phyloP scores from a whole-genome alignment of 2,113 vertebrate species.

The Sula dactylatra region DNA sequence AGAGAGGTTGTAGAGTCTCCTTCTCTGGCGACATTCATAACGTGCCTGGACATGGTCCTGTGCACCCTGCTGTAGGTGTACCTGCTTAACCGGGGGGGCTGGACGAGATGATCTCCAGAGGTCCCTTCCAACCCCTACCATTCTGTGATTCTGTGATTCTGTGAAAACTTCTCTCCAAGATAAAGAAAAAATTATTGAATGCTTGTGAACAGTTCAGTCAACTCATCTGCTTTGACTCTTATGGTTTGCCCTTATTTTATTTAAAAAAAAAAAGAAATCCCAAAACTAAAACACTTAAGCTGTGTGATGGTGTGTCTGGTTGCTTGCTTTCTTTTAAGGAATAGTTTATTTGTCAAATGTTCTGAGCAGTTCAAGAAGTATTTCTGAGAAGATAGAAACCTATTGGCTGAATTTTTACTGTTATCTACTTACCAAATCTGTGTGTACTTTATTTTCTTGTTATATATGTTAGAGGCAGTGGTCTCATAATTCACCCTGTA shows the following conservation, averaged over 20 bases:
- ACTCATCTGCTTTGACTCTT: not conserved
- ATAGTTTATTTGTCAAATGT: not conserved
- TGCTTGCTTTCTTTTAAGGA: not conserved
- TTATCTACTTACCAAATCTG: not conserved
- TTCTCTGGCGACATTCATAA: too few species aligned
- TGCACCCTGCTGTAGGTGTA: too few species aligned
- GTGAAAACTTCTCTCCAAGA: not conserved
- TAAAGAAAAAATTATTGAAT: not conserved
- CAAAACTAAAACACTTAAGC: not conserved
- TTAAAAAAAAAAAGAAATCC: not conserved
- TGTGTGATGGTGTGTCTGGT: not conserved
- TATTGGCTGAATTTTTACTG: not conserved
- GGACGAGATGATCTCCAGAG: too few species aligned
- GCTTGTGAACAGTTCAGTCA: not conserved
- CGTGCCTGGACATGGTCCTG: too few species aligned
- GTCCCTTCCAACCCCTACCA: too few species aligned
- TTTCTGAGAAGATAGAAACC: not conserved
- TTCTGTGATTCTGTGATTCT: too few species aligned
- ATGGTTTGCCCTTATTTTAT: not conserved
- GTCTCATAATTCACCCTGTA: not conserved
- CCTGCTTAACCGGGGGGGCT: too few species aligned
- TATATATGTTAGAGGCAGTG: not conserved
- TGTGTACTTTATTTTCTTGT: not conserved
- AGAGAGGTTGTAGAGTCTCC: too few species aligned
- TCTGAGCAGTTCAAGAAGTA: not conserved